Evolutionary conservation across 2,888 invertebrate genomes (phyloP).

Genomic region (Napeogenes inachia): DNA sequence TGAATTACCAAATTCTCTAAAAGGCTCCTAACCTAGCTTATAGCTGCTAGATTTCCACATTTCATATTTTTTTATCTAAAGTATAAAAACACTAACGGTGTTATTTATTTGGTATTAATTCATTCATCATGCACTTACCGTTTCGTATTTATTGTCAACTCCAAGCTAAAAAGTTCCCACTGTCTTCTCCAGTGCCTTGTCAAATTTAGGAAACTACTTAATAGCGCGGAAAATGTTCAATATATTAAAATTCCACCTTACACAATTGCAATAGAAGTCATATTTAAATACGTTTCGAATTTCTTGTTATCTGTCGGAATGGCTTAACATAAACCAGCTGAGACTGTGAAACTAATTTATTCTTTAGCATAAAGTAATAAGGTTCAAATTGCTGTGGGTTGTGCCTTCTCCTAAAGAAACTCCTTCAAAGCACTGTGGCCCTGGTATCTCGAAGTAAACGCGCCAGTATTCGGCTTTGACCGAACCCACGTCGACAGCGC

Average conservation of each 20-base stretch:
- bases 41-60: no score
- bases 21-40: no score
- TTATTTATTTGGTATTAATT: no score
- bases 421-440: conserved; percentile 72
- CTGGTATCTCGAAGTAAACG: conserved; percentile 73
- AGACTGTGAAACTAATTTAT: conserved; percentile 32
- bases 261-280: conserved; percentile 34
- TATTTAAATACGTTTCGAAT: conserved; percentile 37
- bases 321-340: conserved; percentile 49
- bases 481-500: conserved; percentile 66
- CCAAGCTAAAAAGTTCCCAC: conserved; percentile 45
- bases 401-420: conserved; percentile 40
- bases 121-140: no score
- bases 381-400: conserved; percentile 39
- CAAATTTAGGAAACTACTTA: conserved; percentile 66
- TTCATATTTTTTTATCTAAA: no score
- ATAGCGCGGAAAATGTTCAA: conserved; percentile 41
- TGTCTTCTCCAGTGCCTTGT: conserved; percentile 54
- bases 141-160: conserved; percentile 30
- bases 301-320: conserved; percentile 62
- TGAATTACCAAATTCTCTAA: no score
- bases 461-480: conserved; percentile 75
- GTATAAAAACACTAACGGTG: no score
- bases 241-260: conserved; percentile 34
- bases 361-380: conserved; percentile 30